Percentiles rank a stretch among this genome's conserved stretches.
phyloP scores from a whole-genome alignment of 2,797 vertebrate species.

The Anas georgica region DNA sequence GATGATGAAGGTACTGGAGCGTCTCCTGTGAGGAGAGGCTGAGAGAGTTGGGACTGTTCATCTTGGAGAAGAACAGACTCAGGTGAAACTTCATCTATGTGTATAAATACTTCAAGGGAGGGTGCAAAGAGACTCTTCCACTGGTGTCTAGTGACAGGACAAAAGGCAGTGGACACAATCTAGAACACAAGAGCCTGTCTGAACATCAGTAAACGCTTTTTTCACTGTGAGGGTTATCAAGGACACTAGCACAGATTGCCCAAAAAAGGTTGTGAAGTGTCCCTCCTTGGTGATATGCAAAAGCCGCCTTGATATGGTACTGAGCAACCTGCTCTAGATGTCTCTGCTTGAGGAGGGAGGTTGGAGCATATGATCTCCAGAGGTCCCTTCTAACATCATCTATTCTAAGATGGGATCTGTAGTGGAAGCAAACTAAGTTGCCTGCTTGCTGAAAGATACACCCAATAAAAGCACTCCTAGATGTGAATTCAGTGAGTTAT shows the following conservation, averaged over 20 bases:
- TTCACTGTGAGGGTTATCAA: neutral
- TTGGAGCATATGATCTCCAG: neutral
- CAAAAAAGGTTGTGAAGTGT: neutral
- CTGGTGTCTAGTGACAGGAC: neutral
- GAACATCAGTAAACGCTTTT: neutral
- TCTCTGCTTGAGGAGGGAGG: neutral
- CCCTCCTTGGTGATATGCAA: neutral
- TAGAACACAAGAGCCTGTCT: neutral
- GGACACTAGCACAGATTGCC: neutral
- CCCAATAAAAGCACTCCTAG: too few species aligned
- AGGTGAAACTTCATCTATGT: neutral
- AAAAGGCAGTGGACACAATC: neutral
- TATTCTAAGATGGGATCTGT: neutral
- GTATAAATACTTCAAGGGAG: neutral
- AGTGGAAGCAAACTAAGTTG: neutral
- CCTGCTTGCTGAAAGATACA: neutral
- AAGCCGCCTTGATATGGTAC: neutral
- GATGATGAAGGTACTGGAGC: neutral
- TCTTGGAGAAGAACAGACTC: neutral
- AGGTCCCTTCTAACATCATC: neutral
- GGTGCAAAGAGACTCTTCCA: neutral
- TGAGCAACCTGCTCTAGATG: neutral
- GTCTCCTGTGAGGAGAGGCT: neutral
- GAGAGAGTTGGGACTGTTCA: neutral
- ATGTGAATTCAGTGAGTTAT: neutral